Base-by-base conservation (phyloP, 2,797 vertebrate species). In the Nasua narica region DNA sequence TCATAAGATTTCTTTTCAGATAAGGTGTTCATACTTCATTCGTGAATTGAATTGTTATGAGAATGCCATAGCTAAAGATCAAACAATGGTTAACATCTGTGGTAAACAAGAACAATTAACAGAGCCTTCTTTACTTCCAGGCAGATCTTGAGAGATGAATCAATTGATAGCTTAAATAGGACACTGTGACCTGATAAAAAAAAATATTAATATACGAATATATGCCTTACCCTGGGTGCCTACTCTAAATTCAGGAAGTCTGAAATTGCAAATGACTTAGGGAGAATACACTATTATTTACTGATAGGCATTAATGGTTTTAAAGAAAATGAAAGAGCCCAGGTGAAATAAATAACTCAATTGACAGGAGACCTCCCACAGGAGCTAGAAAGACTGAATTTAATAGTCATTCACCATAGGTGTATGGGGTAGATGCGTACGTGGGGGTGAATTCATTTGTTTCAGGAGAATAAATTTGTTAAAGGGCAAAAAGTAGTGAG, bases 331-430 rank as follows among this genome's bases (percentile, higher is more conserved):
- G 0, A 29, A 84, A 78, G 19, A 72, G 37, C 5, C 50, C 13
- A 72, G 14, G 56, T 87, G 83, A 95, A 89, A 86, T 58, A 93
- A 97, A 46, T 86, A 72, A 18, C 79, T 82, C 70, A 81, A 69
- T 58, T 89, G 56, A 81, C 16, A 81, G 32, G 79, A 86, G 18
- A 50, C 25, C 78, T 82, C 56, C 15, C 83, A 70, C 89, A 65
- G 37, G 46, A 89, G 43, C 18, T 9, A 29, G 21, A 46, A 70
- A n/a, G 23, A 83, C 81, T 70, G 27, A 27, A 40, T 62, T 72
- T 60, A 83, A 19, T 29, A n/a, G n/a, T 69, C 37, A 16, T n/a
- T 92, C 54, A 7, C n/a, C 46, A 4, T 69, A 54, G 35, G 40
- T 43, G 1, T 72, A 23, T 5, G 25, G 11, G 21, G 25, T n/a